Conservation (phyloP, 2,888 invertebrate species). For the Siphonodentalium dalli region DNA sequence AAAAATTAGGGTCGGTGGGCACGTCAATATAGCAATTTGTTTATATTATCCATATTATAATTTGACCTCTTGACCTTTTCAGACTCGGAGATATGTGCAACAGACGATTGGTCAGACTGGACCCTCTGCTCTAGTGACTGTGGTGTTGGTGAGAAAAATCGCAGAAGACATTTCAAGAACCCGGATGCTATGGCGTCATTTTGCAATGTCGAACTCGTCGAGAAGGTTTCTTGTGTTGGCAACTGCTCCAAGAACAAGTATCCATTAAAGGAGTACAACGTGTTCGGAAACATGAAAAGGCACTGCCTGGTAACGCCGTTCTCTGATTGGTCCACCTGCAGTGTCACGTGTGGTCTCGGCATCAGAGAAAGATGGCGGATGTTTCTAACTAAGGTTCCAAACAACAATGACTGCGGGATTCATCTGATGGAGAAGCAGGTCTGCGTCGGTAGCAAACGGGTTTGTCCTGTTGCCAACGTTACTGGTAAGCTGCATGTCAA, state of each 20-base stretch:
- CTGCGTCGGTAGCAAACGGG: conserved; percentile 49
- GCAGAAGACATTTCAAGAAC: conserved; percentile 66
- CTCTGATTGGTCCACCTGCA: conserved; percentile 85
- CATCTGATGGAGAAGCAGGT: conserved; percentile 52
- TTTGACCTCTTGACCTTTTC: too few relatives aligned
- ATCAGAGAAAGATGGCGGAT: conserved; percentile 53
- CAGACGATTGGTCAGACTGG: conserved; percentile 68
- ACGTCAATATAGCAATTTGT: too few relatives aligned
- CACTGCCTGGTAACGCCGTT: conserved; percentile 75
- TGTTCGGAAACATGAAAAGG: conserved; percentile 36
- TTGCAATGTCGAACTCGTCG: conserved; percentile 50
- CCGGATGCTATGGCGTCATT: conserved; percentile 47
- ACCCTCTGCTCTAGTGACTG: conserved; percentile 67
- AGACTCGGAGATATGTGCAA: conserved; percentile 70
- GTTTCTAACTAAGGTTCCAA: conserved; percentile 43
- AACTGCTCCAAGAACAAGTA: conserved; percentile 36
- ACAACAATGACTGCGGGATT: conserved; percentile 41
- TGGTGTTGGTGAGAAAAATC: conserved; percentile 72
- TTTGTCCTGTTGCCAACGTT: too few relatives aligned
- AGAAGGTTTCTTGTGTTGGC: conserved; percentile 58
- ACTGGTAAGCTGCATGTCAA: too few relatives aligned
- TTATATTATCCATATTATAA: too few relatives aligned
- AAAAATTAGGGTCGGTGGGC: too few relatives aligned
- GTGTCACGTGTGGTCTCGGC: conserved; percentile 80
- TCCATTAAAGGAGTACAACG: too few relatives aligned